These are phyloP conservation scores for Drosophila aldrichi DNA, from an alignment of 2,888 invertebrate species.

Conservation along the genomic window DNA sequence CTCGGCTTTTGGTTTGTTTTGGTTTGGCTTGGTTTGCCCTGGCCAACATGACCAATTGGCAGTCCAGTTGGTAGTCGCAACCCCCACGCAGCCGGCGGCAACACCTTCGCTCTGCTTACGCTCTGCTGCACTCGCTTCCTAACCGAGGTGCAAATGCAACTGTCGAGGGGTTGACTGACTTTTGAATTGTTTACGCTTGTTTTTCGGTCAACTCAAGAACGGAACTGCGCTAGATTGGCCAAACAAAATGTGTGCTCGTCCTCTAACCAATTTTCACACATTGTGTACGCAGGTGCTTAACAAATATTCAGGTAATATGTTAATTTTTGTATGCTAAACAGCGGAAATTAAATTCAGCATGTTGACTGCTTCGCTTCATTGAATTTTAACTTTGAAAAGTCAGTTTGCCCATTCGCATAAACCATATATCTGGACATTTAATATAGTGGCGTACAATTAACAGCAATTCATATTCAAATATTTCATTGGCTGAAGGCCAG, in stretches of 20 bases:
- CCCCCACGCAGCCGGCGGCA: conserved; percentile 43
- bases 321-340: conserved; percentile 46
- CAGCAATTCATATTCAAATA: neutral
- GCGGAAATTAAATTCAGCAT: conserved; percentile 50
- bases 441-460: neutral
- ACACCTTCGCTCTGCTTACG: conserved; percentile 42
- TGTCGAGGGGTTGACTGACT: conserved; percentile 36
- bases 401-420: neutral
- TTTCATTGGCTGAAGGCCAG: neutral
- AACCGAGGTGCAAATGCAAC: conserved; percentile 9
- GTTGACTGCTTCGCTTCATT: conserved; percentile 31
- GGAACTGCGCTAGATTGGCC: conserved; percentile 74
- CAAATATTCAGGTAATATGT: conserved; percentile 45
- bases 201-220: conserved; percentile 46
- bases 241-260: conserved; percentile 45
- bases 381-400: neutral
- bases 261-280: conserved; percentile 70
- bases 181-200: conserved; percentile 46
- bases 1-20: conserved; percentile 32
- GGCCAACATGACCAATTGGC: conserved; percentile 17
- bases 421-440: neutral
- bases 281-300: conserved; percentile 58
- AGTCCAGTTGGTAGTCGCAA: conserved; percentile 35
- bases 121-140: conserved; percentile 48
- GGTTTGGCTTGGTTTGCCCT: conserved; percentile 13